Conservation (phyloP, 30 jellyfish, hydroid and myxozoan genomes). For the Nemopilema nomurai region DNA sequence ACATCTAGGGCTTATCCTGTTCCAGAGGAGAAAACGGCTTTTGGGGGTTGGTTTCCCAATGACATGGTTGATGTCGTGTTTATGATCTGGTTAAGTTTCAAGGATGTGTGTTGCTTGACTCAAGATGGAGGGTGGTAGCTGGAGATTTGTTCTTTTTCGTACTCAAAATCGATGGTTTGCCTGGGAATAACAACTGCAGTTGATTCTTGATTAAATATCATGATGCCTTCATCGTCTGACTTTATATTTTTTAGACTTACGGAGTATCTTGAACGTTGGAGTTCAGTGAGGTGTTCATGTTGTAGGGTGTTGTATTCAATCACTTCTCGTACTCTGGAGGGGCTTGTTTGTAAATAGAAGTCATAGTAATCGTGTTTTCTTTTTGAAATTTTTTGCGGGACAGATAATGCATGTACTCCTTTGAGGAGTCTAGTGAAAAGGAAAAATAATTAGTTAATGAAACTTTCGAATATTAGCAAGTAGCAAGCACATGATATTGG, state of each 20-base stretch:
- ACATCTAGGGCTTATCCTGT: constrained; percentile 4
- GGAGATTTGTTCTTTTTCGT: not conserved
- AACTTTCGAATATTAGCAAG: not conserved
- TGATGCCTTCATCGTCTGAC: constrained; percentile 1
- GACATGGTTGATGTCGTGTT: constrained; percentile 22
- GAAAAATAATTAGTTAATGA: not conserved
- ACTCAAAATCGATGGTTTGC: constrained; percentile 1
- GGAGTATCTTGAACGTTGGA: constrained; percentile 1
- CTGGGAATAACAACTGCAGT: not conserved
- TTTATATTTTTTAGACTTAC: constrained; percentile 1
- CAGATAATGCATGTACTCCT: constrained; percentile 23
- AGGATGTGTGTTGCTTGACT: constrained; percentile 4
- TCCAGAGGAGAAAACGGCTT: not conserved
- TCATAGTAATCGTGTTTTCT: constrained; percentile 19
- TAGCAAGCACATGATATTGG: not conserved
- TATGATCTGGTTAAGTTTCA: constrained; percentile 22
- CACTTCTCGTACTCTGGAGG: constrained; percentile 4
- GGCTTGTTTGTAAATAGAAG: constrained; percentile 25
- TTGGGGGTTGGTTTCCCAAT: constrained; percentile 1
- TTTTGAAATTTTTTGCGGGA: constrained; percentile 5
- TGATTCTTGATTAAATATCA: not conserved
- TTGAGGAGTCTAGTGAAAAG: not conserved
- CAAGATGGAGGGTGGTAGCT: not conserved
- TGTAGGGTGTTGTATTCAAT: constrained; percentile 4
- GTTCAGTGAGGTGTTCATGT: not conserved